Evolutionary conservation across 2,888 invertebrate species (phyloP), one percentile per base, ranked within the genome.

Genomic region (Syrista parreyssii): DNA sequence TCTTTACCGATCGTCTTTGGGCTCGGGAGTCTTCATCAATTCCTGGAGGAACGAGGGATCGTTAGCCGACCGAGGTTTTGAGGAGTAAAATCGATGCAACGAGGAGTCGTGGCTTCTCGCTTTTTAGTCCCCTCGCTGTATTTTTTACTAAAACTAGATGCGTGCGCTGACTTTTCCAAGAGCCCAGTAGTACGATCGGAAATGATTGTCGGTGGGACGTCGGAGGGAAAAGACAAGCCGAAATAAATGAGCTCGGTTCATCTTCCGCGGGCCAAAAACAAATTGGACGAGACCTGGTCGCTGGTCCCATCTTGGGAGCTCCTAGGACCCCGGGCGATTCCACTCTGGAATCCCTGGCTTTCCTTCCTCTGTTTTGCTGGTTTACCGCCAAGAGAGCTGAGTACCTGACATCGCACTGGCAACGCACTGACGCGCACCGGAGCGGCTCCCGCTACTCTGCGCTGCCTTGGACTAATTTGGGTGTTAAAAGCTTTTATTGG

Each of bases 401-500:
- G 33, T 76, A 80, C 80, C n/a, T n/a, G n/a, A 80, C 80, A 82
- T 79, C 76, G n/a, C n/a, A n/a, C n/a, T 69, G 74, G 73, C 72
- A 36, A 36, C 68, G 12, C 76, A 74, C 72, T 68, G 36, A 72
- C 77, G 69, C 40, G 71, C 40, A 15, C 30, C 23, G 55, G 35
- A 68, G 72, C 23, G 75, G 6, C 68, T 33, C 68, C 68, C 11
- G 12, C 12, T 36, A 4, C 40, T 40, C 15, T 4, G 6, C 6
- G 40, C 40, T 71, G 73, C 76, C 75, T 31, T 73, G 40, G 74
- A 81, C 77, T 76, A 79, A 78, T 82, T 82, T 82, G 76, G 76
- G 82, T 82, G 87, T 86, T 85, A 85, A 88, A 87, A 88, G 85
- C 85, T 85, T 87, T 88, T 87, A 89, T 87, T 84, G 84, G 79